These are phyloP conservation scores for Ochotona princeps DNA, from an alignment of 2,113 vertebrate genomes.

Conservation along the genomic window DNA sequence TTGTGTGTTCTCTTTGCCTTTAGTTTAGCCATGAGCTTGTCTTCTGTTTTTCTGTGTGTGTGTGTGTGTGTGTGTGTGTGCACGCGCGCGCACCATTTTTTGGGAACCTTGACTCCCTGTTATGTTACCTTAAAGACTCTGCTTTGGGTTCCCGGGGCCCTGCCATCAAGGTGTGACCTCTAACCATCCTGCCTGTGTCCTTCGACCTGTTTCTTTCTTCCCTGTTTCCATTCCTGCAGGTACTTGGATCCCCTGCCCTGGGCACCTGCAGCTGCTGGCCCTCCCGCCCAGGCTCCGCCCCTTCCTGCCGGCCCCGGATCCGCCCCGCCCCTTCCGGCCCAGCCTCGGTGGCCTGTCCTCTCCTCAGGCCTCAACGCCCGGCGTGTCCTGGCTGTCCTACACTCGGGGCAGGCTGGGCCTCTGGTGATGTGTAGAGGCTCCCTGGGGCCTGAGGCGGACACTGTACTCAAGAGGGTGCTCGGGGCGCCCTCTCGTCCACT, in stretches of 20 bases:
- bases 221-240: not conserved
- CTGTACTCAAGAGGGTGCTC: not conserved
- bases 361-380: not conserved
- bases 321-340: not conserved
- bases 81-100: no score
- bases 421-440: not conserved
- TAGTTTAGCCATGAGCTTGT: not conserved
- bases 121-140: not conserved
- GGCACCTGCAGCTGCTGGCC: not conserved
- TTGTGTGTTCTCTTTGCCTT: not conserved
- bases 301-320: not conserved
- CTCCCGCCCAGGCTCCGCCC: not conserved
- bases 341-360: not conserved
- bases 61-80: not conserved
- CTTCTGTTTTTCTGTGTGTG: not conserved
- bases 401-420: not conserved
- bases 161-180: not conserved
- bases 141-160: not conserved
- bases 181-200: not conserved
- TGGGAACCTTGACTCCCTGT: not conserved
- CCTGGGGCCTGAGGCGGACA: not conserved
- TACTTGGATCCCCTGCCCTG: not conserved
- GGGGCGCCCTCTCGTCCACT: not conserved
- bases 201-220: not conserved
- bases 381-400: no score